A percentile compares a stretch with the other conserved stretches of the same genome.
Evolutionary conservation across 2,888 invertebrate genomes (phyloP).

Genomic region (Carterocephalus palaemon): DNA sequence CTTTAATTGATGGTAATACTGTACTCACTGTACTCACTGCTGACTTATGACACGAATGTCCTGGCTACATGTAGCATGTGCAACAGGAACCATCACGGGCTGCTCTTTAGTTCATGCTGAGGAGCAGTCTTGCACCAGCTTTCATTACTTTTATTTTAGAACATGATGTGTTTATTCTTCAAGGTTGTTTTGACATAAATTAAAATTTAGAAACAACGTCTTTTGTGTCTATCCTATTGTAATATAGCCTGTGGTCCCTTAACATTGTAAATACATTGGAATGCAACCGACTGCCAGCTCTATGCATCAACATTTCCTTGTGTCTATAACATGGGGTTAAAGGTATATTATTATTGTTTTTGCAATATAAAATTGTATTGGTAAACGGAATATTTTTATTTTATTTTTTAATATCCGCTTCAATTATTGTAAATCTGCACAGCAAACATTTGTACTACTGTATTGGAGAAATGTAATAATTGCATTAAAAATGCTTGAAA

Average conservation of each 20-base stretch:
- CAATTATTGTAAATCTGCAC: too few species aligned
- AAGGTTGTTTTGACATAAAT: background rate
- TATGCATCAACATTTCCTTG: constrained; percentile 4
- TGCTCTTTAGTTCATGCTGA: background rate
- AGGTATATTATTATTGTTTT: constrained; percentile 18
- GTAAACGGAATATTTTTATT: constrained; percentile 15
- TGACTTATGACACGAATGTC: background rate
- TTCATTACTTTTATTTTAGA: background rate
- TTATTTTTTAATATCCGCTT: constrained; percentile 12
- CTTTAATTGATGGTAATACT: background rate
- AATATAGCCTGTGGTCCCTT: background rate
- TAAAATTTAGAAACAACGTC: too few species aligned
- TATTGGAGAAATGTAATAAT: too few species aligned
- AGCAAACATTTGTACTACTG: too few species aligned
- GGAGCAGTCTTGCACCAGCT: constrained; percentile 12
- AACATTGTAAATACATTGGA: constrained; percentile 8
- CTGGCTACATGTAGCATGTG: background rate
- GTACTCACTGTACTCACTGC: background rate
- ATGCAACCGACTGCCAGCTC: constrained; percentile 2
- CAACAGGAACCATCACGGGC: background rate
- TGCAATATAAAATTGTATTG: constrained; percentile 22
- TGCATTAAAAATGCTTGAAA: too few species aligned
- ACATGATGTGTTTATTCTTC: background rate
- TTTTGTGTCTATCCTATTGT: background rate
- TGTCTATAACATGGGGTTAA: constrained; percentile 11